Evolutionary conservation across 2,888 invertebrate genomes (phyloP).

Genomic region (Calliphora vomitoria): DNA sequence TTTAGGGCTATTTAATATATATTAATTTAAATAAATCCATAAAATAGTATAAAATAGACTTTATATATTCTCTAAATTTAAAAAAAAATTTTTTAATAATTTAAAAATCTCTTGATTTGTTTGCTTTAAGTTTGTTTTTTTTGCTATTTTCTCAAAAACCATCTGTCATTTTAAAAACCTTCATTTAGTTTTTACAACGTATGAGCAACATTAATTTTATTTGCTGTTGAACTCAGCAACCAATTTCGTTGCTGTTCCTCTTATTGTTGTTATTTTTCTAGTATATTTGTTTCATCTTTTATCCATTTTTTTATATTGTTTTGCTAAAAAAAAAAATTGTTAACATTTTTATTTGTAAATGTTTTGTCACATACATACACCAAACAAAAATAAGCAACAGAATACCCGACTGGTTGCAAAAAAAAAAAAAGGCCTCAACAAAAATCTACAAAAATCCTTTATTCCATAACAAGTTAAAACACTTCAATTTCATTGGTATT

Average conservation of each 20-base stretch:
- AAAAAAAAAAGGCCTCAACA: conserved; percentile 14
- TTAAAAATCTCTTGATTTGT: too few relatives aligned
- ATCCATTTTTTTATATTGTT: background rate
- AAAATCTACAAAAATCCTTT: conserved; percentile 59
- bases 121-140: background rate
- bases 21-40: too few relatives aligned
- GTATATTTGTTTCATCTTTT: conserved; percentile 24
- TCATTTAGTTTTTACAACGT: conserved; percentile 38
- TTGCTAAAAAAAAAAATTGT: conserved; percentile 35
- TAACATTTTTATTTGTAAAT: conserved; percentile 57
- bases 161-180: conserved; percentile 63
- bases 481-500: conserved; percentile 76
- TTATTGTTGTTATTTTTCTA: conserved; percentile 16
- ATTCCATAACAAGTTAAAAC: conserved; percentile 74
- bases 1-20: too few relatives aligned
- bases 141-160: conserved; percentile 19
- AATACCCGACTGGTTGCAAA: background rate
- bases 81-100: too few relatives aligned
- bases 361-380: conserved; percentile 64
- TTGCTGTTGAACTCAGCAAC: conserved; percentile 53
- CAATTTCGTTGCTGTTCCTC: conserved; percentile 30
- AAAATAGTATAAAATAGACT: too few relatives aligned
- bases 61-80: too few relatives aligned
- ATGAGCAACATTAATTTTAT: conserved; percentile 60
- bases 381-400: background rate